Base-by-base conservation (phyloP, 2,888 invertebrate species). In the Cheilosia impressa region DNA sequence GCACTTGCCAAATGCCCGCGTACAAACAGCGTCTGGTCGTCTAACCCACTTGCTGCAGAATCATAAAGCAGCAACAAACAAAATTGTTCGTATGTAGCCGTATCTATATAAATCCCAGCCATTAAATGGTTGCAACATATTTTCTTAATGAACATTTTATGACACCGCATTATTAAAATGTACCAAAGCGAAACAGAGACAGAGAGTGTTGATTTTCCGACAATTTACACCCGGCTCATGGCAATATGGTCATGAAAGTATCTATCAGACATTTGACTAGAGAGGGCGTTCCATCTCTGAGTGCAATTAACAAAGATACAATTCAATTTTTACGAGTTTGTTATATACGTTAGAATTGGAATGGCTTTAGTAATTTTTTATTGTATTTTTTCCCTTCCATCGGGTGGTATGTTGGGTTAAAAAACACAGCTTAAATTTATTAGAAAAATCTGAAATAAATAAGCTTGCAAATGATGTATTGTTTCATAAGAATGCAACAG, bases 111-210 rank as follows among this genome's bases (percentile, higher is more conserved):
- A 79, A 84, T 84, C 79, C 55, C 24, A 62, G 53, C 79, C 65
- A 69, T 79, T 84, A 84, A 79, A 84, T 85, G 79, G 79, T 87
- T 88, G 88, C 88, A 88, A 88, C 88, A 88, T 88, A 88, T 89
- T 88, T 88, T 88, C 88, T 88, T 88, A 88, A 89, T 89, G 87
- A 88, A 89, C 87, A 88, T 88, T 88, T 88, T 88, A 89, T 88
- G 87, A 88, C 81, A 73, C 76, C 79, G 58, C 79, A 79, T 76
- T 76, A 76, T 83, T 62, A 72, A 83, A 80, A 73, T 66, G 53
- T 75, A 65, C 57, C 57, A 38, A 58, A 75, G 65, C 24, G 5
- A 34, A 43, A 22, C 27, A 17, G 50, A 27, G 45, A 22, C 57
- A 24, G 57, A 22, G 55, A 57, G 55, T 75, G 63, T 78, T 71